phyloP scores from a whole-genome alignment of 1,140 invertebrate species.

The Tetragnatha versicolor region DNA sequence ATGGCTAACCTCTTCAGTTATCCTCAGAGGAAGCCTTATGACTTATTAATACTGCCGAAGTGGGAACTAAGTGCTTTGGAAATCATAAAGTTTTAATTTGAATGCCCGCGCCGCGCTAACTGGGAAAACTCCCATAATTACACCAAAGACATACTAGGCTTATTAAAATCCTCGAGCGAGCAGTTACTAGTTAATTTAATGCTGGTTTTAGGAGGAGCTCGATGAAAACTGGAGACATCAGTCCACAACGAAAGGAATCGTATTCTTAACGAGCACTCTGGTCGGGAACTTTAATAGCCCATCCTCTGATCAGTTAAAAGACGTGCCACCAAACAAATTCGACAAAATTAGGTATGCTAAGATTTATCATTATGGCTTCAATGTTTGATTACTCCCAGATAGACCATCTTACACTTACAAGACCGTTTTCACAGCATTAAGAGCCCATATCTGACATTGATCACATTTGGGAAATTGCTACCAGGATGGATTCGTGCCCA shows the following conservation, averaged over 20 bases:
- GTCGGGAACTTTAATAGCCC: slow-evolving; percentile 30
- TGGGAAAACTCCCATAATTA: slow-evolving; percentile 12
- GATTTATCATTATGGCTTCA: slow-evolving; percentile 50
- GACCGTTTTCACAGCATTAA: too few species aligned
- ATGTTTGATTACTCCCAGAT: slow-evolving; percentile 38
- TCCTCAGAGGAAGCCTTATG: slow-evolving; percentile 23
- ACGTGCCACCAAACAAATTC: slow-evolving; percentile 35
- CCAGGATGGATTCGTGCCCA: too few species aligned
- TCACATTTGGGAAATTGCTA: too few species aligned
- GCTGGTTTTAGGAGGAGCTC: too few species aligned
- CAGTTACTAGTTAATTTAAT: slow-evolving; percentile 46
- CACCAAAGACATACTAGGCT: background rate
- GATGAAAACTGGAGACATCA: too few species aligned
- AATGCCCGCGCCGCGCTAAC: slow-evolving; percentile 16
- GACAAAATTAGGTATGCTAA: slow-evolving; percentile 40
- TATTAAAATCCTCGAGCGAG: slow-evolving; percentile 29
- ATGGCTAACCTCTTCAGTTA: slow-evolving; percentile 4
- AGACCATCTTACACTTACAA: too few species aligned
- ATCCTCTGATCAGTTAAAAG: slow-evolving; percentile 35
- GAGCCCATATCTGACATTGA: too few species aligned
- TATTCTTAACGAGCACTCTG: slow-evolving; percentile 33
- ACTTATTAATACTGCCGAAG: slow-evolving; percentile 34
- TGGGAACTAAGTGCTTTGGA: slow-evolving; percentile 39
- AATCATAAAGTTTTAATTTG: slow-evolving; percentile 52
- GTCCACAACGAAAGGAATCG: too few species aligned